Conservation (phyloP, 1,140 invertebrate species). For the Gryllus bimaculatus region DNA sequence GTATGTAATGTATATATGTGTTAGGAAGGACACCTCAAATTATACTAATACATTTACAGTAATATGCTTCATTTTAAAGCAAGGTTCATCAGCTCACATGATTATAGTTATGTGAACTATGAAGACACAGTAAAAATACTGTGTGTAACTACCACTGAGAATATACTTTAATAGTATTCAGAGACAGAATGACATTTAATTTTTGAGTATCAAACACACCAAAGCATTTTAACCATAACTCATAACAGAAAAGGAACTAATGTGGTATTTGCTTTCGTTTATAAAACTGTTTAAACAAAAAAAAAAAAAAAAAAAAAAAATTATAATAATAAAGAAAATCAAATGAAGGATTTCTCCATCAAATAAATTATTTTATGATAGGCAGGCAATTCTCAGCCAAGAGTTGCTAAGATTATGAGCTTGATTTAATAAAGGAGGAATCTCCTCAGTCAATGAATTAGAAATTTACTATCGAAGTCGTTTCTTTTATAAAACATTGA, state of each 20-base stretch:
- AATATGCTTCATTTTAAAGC: background rate
- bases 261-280: background rate
- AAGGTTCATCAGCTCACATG: background rate
- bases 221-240: background rate
- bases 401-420: too few species aligned
- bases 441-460: too few species aligned
- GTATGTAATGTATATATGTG: constrained; percentile 5
- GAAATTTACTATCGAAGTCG: too few species aligned
- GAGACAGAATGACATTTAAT: background rate
- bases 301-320: background rate
- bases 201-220: background rate
- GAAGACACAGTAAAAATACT: background rate
- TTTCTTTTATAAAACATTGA: too few species aligned
- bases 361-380: background rate
- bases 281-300: background rate
- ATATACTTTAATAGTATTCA: background rate
- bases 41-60: background rate
- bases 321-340: background rate
- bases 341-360: background rate
- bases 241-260: background rate
- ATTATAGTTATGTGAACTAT: background rate
- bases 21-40: background rate
- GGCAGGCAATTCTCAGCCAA: too few species aligned
- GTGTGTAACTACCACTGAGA: background rate
- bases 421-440: too few species aligned